Percentiles rank a stretch among this genome's conserved stretches.
These are phyloP conservation scores for Rhinichthys klamathensis DNA, from an alignment of 2,113 vertebrate species.

Conservation along the genomic window DNA sequence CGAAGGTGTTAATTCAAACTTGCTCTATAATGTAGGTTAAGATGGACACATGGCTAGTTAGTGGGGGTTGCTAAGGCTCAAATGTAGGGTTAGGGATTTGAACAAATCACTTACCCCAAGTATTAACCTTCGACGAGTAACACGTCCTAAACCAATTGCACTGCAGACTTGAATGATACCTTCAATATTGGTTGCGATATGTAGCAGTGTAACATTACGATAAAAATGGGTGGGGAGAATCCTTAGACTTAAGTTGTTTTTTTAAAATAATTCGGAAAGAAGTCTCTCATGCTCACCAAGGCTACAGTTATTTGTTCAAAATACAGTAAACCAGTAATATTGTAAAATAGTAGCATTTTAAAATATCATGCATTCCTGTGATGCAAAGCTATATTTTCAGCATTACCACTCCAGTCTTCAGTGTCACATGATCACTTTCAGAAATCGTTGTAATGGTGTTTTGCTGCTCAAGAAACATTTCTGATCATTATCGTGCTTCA, in stretches of 20 bases:
- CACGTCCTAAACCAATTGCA: neutral
- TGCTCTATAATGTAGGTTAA: neutral
- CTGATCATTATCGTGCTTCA: neutral
- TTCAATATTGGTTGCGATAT: neutral
- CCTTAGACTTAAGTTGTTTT: too few species aligned
- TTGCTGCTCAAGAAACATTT: neutral
- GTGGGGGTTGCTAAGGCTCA: neutral
- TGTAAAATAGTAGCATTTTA: neutral
- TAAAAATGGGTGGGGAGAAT: neutral
- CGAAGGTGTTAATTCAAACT: constrained; percentile 44
- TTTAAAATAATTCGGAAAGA: neutral
- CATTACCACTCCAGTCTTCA: neutral
- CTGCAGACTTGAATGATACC: neutral
- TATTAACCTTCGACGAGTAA: neutral
- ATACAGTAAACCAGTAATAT: neutral
- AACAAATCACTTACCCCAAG: neutral
- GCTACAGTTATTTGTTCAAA: constrained; percentile 1
- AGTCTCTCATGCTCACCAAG: neutral
- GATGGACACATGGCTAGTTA: constrained; percentile 1
- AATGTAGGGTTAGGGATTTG: neutral
- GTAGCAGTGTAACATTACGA: neutral
- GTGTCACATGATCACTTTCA: neutral
- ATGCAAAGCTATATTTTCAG: neutral
- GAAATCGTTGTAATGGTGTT: neutral
- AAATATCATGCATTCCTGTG: neutral